Percentiles rank a stretch among this genome's conserved stretches.
These are phyloP conservation scores for Quadroppia sp. DNA, from an alignment of 2,888 invertebrate genomes.

Conservation along the genomic window DNA sequence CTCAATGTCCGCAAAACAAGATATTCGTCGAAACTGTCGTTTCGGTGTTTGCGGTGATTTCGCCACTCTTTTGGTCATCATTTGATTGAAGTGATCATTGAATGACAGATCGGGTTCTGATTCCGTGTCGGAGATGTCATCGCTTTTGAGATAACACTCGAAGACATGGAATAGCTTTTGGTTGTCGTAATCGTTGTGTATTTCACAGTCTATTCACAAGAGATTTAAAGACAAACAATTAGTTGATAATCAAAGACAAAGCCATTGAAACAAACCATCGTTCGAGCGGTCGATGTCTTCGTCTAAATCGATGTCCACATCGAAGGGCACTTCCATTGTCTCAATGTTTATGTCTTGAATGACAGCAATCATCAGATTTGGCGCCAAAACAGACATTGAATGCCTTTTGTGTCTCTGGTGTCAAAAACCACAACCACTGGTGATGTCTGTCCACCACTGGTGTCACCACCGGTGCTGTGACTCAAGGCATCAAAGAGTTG, in stretches of 20 bases:
- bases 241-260: not conserved
- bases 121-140: not conserved
- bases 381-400: too few species aligned
- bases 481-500: too few species aligned
- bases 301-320: constrained; percentile 3
- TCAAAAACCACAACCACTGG: too few species aligned
- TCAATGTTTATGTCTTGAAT: not conserved
- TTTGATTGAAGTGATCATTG: not conserved
- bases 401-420: too few species aligned
- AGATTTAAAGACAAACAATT: not conserved
- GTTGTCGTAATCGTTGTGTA: constrained; percentile 21
- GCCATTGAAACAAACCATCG: not conserved
- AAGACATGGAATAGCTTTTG: constrained; percentile 10
- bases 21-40: not conserved
- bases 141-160: not conserved
- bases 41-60: not conserved
- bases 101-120: not conserved
- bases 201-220: not conserved
- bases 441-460: too few species aligned
- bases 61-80: not conserved
- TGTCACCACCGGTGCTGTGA: too few species aligned
- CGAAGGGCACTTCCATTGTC: constrained; percentile 20
- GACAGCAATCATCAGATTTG: too few species aligned
- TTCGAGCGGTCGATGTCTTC: not conserved
- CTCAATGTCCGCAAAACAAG: constrained; percentile 15